Conservation (phyloP, 1,140 invertebrate genomes). For the Drosophila nebulosa region DNA sequence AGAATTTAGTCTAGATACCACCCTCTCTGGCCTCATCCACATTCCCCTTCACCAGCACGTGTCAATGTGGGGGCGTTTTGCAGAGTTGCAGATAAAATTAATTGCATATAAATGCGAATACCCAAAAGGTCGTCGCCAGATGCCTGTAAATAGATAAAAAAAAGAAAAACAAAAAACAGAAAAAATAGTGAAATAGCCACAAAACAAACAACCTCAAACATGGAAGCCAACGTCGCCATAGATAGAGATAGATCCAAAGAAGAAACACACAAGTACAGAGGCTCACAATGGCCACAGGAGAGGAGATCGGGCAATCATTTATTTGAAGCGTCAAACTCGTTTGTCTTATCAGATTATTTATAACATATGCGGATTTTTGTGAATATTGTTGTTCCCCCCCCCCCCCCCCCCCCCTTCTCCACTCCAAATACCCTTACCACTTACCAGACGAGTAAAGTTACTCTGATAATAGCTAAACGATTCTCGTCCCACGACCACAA, state of each 20-base stretch:
- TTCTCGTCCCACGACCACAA: too few species aligned
- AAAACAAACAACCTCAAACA: constrained; percentile 63
- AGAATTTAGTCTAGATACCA: neutral
- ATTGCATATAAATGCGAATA: constrained; percentile 52
- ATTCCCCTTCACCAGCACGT: constrained; percentile 33
- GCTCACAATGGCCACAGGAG: constrained; percentile 14
- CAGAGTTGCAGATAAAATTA: constrained; percentile 58
- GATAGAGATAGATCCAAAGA: constrained; percentile 54
- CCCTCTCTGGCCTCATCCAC: neutral
- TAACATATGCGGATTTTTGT: constrained; percentile 46
- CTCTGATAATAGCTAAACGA: neutral
- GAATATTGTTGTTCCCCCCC: neutral
- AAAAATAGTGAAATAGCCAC: constrained; percentile 20
- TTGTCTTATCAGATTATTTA: constrained; percentile 78
- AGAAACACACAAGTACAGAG: constrained; percentile 6
- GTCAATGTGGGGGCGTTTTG: constrained; percentile 54
- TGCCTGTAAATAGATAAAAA: constrained; percentile 54
- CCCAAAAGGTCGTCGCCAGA: constrained; percentile 29
- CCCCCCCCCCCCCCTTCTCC: too few species aligned
- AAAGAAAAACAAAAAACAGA: neutral
- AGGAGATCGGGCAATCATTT: constrained; percentile 65
- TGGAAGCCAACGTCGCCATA: constrained; percentile 50
- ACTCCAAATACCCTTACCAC: constrained; percentile 24
- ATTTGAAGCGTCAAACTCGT: constrained; percentile 79
- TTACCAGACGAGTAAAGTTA: neutral